phyloP scores from a whole-genome alignment of 2,888 invertebrate genomes.

The Oegoconia quadripuncta region DNA sequence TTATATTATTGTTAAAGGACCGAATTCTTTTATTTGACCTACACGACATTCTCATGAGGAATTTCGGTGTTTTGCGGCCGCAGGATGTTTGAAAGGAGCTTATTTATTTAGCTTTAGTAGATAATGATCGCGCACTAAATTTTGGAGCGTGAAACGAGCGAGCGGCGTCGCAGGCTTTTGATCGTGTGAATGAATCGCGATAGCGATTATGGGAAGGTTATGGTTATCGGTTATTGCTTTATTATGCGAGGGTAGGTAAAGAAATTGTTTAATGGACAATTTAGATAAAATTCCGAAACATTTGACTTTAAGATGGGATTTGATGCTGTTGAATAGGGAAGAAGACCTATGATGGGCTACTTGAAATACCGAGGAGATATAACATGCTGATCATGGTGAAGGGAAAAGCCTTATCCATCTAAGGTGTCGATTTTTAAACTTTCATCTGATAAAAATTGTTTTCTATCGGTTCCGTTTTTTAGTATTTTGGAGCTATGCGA shows the following conservation, averaged over 20 bases:
- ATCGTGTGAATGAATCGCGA: neutral
- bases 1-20: constrained; percentile 70
- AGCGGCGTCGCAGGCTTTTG: neutral
- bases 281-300: too few species aligned
- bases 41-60: constrained; percentile 54
- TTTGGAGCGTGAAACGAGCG: constrained; percentile 7
- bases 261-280: too few species aligned
- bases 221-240: neutral
- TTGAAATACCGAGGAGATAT: too few species aligned
- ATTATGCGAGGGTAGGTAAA: neutral
- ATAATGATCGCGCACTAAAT: constrained; percentile 6
- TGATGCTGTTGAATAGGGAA: too few species aligned
- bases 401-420: too few species aligned
- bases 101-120: constrained; percentile 25
- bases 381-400: too few species aligned
- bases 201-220: neutral
- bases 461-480: too few species aligned
- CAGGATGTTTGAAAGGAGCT: constrained; percentile 41
- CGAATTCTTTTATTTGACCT: constrained; percentile 71
- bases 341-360: too few species aligned
- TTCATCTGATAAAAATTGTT: too few species aligned
- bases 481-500: too few species aligned
- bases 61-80: constrained; percentile 56
- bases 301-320: too few species aligned
- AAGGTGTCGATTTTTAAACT: too few species aligned